Base-by-base conservation (phyloP, 2,888 invertebrate species). In the Drosophila seclusa region DNA sequence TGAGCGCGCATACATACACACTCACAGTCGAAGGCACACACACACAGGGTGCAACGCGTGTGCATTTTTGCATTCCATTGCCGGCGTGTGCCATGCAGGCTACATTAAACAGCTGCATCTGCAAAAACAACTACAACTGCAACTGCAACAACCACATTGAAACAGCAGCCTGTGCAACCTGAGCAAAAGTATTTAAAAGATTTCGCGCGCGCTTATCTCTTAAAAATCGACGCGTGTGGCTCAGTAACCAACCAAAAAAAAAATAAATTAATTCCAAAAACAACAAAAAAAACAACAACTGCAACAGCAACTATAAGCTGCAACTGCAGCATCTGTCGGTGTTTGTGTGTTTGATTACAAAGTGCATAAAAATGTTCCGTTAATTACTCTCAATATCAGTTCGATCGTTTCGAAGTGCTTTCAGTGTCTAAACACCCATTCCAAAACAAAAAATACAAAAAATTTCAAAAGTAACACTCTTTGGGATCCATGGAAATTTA, bases 41-140 rank as follows among this genome's bases (percentile, higher is more conserved):
- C 48, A 57, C 53, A 59, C 42, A 66, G 52, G 52, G 32, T 62
- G 66, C 68, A 69, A 73, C 68, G 75, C 73, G 76, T 69, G 82
- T 82, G 84, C 78, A 78, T 62, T 78, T 71, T 74, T 73, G 84
- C 76, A 87, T 81, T 83, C 76, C 82, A 82, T 71, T 78, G 87
- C 84, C 84, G 83, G 84, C 84, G 84, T 87, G 84, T 82, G 84
- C 87, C 84, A 67, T 48, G 58, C 78, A 80, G 78, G 78, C 83
- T 74, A 68, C 87, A 82, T 70, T 77, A 60, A 78, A 76, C 83
- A 78, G 80, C 77, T 73, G 74, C 84, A 73, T 49, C 71, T 52
- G 58, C 73, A 66, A 59, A 59, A 45, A 50, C 61, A 52, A 55
- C 49, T 31, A 58, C 65, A 76, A 63, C 55, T 58, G 53, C 70